Percentiles rank a stretch among this genome's conserved stretches.
Evolutionary conservation across 2,888 invertebrate genomes (phyloP).

Genomic region (Willowsia nigromaculata): DNA sequence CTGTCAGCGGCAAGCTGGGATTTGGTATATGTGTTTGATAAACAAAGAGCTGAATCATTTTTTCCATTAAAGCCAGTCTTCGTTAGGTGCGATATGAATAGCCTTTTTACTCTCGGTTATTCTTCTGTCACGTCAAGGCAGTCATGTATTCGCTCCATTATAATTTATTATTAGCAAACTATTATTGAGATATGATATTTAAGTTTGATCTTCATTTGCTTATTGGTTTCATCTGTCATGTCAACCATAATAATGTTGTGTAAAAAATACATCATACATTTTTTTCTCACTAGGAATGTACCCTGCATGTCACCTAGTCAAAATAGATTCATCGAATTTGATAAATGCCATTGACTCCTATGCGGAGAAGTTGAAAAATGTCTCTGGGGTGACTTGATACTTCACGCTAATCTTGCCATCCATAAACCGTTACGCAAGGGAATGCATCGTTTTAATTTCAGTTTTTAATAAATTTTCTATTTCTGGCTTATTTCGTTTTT

Average conservation of each 20-base stretch:
- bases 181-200: constrained; percentile 16
- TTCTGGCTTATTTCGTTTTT: too few relatives aligned
- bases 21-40: background rate
- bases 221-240: constrained; percentile 38
- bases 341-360: too few relatives aligned
- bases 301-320: too few relatives aligned
- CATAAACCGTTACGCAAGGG: too few relatives aligned
- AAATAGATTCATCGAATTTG: too few relatives aligned
- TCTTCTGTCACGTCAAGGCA: constrained; percentile 36
- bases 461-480: too few relatives aligned
- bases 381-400: too few relatives aligned
- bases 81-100: constrained; percentile 31
- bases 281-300: too few relatives aligned
- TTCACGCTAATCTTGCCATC: too few relatives aligned
- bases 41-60: constrained; percentile 37
- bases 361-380: too few relatives aligned
- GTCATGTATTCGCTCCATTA: constrained; percentile 20
- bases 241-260: too few relatives aligned
- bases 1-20: background rate
- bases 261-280: background rate
- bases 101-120: background rate
- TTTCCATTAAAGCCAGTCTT: constrained; percentile 35
- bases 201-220: constrained; percentile 7
- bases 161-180: background rate
- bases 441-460: too few relatives aligned